These are phyloP conservation scores for Pseudobourletiella spinata DNA, from an alignment of 1,140 invertebrate species.

Conservation along the genomic window DNA sequence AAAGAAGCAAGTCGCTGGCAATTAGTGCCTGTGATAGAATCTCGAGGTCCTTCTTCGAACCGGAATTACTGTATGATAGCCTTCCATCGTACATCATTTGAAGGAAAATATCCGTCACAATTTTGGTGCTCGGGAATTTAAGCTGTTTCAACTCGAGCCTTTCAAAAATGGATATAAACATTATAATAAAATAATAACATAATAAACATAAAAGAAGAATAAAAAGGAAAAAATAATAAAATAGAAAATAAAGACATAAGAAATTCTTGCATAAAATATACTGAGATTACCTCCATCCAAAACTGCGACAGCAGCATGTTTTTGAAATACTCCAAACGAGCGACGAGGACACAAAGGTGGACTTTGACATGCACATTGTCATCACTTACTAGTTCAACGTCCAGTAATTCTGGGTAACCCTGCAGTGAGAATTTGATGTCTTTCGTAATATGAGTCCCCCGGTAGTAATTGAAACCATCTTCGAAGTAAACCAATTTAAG, in stretches of 20 bases:
- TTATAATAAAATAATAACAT: not conserved
- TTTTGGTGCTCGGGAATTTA: not conserved
- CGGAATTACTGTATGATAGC: not conserved
- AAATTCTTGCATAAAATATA: not conserved
- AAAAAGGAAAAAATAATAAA: not conserved
- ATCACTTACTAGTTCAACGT: constrained; percentile 51
- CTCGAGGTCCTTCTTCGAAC: not conserved
- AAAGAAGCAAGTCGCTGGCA: not conserved
- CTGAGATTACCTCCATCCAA: constrained; percentile 54
- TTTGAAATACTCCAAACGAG: constrained; percentile 63
- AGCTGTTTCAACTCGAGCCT: too few relatives aligned
- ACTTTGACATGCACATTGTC: constrained; percentile 52
- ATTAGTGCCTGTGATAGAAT: not conserved
- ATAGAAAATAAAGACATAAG: not conserved
- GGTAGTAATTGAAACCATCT: constrained; percentile 9
- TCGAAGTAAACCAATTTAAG: constrained; percentile 27
- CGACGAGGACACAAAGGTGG: constrained; percentile 62
- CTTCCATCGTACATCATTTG: not conserved
- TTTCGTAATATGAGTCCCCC: not conserved
- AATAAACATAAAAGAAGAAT: not conserved
- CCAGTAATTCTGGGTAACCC: constrained; percentile 45
- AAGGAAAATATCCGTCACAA: constrained; percentile 3
- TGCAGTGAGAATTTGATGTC: not conserved
- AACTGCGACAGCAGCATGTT: constrained; percentile 57
- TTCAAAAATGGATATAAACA: too few relatives aligned